phyloP scores from a whole-genome alignment of 64 coral and sea anemone genomes.

The Montipora cactus region DNA sequence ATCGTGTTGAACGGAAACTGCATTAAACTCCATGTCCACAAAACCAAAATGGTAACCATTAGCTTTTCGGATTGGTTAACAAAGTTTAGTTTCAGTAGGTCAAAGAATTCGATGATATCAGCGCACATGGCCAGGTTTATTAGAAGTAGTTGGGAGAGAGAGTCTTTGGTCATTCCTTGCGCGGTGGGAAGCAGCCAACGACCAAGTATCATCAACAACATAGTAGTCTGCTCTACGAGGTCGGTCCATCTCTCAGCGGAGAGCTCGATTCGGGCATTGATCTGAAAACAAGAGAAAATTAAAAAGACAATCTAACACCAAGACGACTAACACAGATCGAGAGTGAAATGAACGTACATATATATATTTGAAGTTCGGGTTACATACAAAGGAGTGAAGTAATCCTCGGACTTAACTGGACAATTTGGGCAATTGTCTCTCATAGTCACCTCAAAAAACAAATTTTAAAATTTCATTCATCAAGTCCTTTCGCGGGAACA shows the following conservation, averaged over 20 bases:
- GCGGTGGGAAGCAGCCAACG: constrained; percentile 87
- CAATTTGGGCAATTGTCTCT: too few relatives aligned
- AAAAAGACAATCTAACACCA: not conserved
- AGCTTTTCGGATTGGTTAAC: constrained; percentile 62
- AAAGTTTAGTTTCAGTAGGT: constrained; percentile 73
- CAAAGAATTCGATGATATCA: constrained; percentile 95
- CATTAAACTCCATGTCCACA: constrained; percentile 92
- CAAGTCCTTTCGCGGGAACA: too few relatives aligned
- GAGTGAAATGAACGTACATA: too few relatives aligned
- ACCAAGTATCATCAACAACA: constrained; percentile 86
- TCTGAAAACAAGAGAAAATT: not conserved
- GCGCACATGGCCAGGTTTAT: constrained; percentile 93
- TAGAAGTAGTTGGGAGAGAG: constrained; percentile 80
- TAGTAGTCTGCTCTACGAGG: constrained; percentile 82
- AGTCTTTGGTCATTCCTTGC: constrained; percentile 80
- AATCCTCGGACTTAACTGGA: too few relatives aligned
- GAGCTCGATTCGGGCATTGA: not conserved
- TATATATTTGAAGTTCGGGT: too few relatives aligned
- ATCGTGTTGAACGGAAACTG: constrained; percentile 93
- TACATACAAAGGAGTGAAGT: too few relatives aligned
- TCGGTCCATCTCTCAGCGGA: constrained; percentile 67
- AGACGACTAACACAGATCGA: too few relatives aligned
- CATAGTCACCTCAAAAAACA: too few relatives aligned
- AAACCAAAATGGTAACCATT: constrained; percentile 67
- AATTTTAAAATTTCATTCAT: too few relatives aligned